Evolutionary conservation across 2,113 vertebrate species (phyloP).

Genomic region (Dicrurus megarhynchus): DNA sequence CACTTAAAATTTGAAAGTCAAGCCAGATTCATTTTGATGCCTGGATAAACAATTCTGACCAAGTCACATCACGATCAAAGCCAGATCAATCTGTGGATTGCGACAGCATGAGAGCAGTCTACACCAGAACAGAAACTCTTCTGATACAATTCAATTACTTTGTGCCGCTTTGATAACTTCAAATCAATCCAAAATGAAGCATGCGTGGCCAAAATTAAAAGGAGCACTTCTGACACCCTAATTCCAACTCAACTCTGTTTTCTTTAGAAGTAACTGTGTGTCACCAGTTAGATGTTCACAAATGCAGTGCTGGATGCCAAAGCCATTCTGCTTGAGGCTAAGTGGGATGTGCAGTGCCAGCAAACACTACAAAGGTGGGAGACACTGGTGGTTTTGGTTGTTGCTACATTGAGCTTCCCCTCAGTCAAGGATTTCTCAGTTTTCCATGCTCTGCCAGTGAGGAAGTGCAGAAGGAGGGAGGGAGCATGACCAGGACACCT

Average conservation of each 20-base stretch:
- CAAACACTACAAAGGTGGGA: rapidly evolving
- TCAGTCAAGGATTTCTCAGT: neutral
- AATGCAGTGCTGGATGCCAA: neutral
- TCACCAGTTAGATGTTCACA: neutral
- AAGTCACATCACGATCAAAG: rapidly evolving
- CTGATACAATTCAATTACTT: neutral
- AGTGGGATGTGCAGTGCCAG: neutral
- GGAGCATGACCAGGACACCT: neutral
- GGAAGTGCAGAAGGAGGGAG: neutral
- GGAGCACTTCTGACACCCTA: neutral
- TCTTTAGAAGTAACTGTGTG: neutral
- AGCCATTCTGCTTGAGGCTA: neutral
- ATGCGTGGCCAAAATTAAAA: neutral
- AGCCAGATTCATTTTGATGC: neutral
- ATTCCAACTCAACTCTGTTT: neutral
- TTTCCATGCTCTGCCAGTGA: neutral
- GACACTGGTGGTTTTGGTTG: neutral
- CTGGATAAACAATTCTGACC: neutral
- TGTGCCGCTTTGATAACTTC: neutral
- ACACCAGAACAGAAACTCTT: neutral
- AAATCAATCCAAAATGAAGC: neutral
- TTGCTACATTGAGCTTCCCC: too few relatives aligned
- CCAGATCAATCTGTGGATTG: neutral
- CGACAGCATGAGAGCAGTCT: neutral
- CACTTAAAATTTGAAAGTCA: neutral